Base-by-base conservation (phyloP, 2,113 vertebrate species). In the Xenopus laevis region DNA sequence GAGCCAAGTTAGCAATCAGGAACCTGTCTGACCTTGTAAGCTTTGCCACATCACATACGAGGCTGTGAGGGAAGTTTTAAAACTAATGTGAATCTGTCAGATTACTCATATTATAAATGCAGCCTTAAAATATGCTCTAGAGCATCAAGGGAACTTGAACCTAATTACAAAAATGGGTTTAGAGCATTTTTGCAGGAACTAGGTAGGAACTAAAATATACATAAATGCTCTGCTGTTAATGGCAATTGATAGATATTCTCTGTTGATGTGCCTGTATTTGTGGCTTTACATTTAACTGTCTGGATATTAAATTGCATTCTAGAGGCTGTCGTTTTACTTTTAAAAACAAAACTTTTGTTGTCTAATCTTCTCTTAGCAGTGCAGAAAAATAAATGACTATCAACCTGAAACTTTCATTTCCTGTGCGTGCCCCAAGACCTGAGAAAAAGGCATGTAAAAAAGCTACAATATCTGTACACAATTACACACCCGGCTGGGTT, bases 401-500 rank as follows among this genome's bases (percentile, higher is more conserved):
- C 0, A 78, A 78, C 72, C 78, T 11, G 81, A 78, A 80, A 83
- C 80, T 83, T 76, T 72, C 71, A 78, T 84, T 79, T 82, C 71
- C 81, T 59, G 74, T 20, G n/a, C 13, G 72, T 77, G 74, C 74
- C 68, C 8, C 9, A 72, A 71, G 63, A 78, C 79, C 78, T 11
- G 50, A 52, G 11, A 40, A 68, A 27, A 18, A 33, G 52, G 77
- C 79, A 62, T 60, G 79, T 70, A 60, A 78, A 45, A 81, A 77
- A 79, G 76, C 73, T 46, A 72, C 78, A 77, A 1, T 18, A 74
- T 68, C 83, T 46, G 83, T 12, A 81, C 68, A 47, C 86, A 84
- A 80, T 83, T 57, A 80, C 83, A 85, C 85, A 85, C 79, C 61
- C 79, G 75, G 79, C 83, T 81, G 86, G 59, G 77, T 80, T 50